Evolutionary conservation across 2,888 invertebrate genomes (phyloP), one percentile per base, ranked within the genome.

Genomic region (Ophioninae sp.): DNA sequence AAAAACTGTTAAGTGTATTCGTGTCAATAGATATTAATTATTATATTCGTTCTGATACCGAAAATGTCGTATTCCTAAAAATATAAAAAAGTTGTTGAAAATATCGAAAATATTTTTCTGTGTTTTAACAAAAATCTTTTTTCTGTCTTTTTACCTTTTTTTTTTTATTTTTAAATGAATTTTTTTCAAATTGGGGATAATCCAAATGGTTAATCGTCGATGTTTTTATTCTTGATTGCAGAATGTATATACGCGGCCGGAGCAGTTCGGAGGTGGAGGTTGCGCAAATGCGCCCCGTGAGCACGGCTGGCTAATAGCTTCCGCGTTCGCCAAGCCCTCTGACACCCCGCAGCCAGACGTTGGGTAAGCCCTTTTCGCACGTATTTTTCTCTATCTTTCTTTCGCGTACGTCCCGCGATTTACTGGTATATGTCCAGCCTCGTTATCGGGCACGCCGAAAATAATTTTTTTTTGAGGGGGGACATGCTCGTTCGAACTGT

Each of bases 281-380:
- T 90, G 92, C 91, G 91, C 92, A 89, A 89, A 91, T 90, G 92
- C 92, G 91, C 90, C 91, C 91, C 86, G 88, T 91, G 89, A 91
- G 89, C 88, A 92, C 91, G 89, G 92, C 91, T 87, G 92, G 91
- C 91, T 92, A 92, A 92, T 92, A 92, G 90, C 87, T 86, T 87
- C 87, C 87, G 83, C 82, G 85, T 82, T 83, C 83, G 79, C 83
- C 79, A 89, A 88, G 90, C 90, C 90, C 91, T 51, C 51, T 90
- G 90, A 91, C 91, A 91, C 89, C 91, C 91, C 90, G 88, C 90
- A 91, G 91, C 90, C 89, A 90, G 86, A 87, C 91, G 91, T 89
- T 85, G 89, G 91, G 91, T 91, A 87, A 83, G 88, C 79, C 64
- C 17, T 51, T 51, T 83, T 81, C 39, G 22, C 39, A 6, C 23